A percentile compares a stretch with the other conserved stretches of the same genome.
Conservation (phyloP, 2,888 invertebrate genomes). For the Lordiphosa fenestrarum region DNA sequence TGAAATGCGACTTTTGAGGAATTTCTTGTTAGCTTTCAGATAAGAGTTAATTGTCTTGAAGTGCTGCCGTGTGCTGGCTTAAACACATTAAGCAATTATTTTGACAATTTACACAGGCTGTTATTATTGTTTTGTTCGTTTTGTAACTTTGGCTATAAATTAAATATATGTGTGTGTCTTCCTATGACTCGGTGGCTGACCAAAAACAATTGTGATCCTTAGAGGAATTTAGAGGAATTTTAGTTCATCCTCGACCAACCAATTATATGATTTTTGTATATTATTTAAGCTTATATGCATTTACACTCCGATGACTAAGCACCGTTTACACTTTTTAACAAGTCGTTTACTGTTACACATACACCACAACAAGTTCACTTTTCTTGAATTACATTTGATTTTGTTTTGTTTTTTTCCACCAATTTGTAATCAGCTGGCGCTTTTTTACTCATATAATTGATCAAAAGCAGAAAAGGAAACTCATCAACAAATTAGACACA, state of each 20-base stretch:
- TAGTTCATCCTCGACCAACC: too few relatives aligned
- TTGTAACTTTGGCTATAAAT: too few relatives aligned
- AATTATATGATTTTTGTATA: background rate
- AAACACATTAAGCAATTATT: background rate
- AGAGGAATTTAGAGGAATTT: too few relatives aligned
- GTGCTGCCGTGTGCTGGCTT: background rate
- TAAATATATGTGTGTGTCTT: too few relatives aligned
- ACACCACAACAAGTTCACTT: slow-evolving; percentile 10
- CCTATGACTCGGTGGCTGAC: too few relatives aligned
- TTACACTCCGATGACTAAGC: too few relatives aligned
- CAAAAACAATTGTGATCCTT: too few relatives aligned
- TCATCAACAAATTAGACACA: slow-evolving; percentile 52
- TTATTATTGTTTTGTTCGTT: too few relatives aligned
- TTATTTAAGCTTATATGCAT: background rate
- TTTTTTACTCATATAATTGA: too few relatives aligned
- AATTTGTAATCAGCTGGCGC: slow-evolving; percentile 10
- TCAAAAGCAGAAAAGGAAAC: slow-evolving; percentile 6
- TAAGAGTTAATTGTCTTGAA: slow-evolving; percentile 39
- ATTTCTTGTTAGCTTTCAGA: slow-evolving; percentile 29
- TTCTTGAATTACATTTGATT: background rate
- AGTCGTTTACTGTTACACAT: too few relatives aligned
- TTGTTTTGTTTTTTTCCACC: background rate
- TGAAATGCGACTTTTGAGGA: slow-evolving; percentile 5
- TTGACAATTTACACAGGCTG: background rate
- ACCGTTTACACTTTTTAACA: too few relatives aligned